Evolutionary conservation across 2,797 vertebrate genomes (phyloP).

Genomic region (Microcaecilia unicolor): DNA sequence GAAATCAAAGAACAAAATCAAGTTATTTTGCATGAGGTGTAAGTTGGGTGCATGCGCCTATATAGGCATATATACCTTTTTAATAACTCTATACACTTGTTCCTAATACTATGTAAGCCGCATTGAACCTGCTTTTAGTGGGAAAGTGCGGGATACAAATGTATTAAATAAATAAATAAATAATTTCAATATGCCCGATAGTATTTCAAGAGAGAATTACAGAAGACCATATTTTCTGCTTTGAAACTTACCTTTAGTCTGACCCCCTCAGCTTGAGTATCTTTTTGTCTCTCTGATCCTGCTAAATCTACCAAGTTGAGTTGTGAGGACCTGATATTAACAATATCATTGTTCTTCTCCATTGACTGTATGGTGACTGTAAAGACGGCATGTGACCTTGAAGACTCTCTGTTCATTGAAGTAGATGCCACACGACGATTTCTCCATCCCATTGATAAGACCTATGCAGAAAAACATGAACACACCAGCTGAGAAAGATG

Average conservation of each 20-base stretch:
- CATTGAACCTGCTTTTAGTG: no score
- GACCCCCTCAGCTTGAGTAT: conserved; percentile 82
- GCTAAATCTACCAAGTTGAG: conserved; percentile 92
- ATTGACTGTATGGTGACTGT: conserved; percentile 88
- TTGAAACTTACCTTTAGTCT: conserved; percentile 85
- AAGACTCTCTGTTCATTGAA: conserved; percentile 95
- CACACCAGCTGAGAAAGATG: background rate
- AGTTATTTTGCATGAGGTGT: no score
- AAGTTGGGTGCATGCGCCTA: no score
- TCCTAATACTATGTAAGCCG: no score
- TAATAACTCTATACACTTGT: no score
- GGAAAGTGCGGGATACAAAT: no score
- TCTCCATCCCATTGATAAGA: conserved; percentile 85
- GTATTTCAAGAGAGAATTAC: no score
- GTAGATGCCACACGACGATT: conserved; percentile 89
- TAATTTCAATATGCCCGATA: no score
- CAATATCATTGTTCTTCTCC: conserved; percentile 71
- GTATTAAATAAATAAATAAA: no score
- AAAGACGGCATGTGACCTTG: conserved; percentile 90
- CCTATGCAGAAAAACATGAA: conserved; percentile 36
- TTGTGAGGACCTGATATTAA: conserved; percentile 85
- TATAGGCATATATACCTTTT: no score
- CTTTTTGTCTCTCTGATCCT: conserved; percentile 89
- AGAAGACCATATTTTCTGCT: no score
- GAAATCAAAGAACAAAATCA: no score